Percentiles rank a stretch among this genome's conserved stretches.
Evolutionary conservation across 2,888 invertebrate genomes (phyloP).

Genomic region (Adela reaumurella): DNA sequence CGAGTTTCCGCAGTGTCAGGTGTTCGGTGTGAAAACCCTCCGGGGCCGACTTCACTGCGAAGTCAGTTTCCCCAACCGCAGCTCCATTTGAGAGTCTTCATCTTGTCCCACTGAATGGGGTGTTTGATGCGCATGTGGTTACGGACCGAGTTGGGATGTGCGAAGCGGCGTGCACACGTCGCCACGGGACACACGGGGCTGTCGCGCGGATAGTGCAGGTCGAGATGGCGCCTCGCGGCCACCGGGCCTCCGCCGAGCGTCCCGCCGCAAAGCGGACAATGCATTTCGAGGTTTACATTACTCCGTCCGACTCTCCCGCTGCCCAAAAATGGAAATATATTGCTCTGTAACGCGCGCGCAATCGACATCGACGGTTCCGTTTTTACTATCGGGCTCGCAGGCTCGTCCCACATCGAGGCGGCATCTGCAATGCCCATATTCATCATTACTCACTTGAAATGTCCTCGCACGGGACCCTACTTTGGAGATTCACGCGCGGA

Average conservation of each 20-base stretch:
- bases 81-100: conserved; percentile 77
- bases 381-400: conserved; percentile 20
- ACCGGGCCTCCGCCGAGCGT: conserved; percentile 66
- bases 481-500: no score
- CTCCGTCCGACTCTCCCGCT: conserved; percentile 15
- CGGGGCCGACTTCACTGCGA: no score
- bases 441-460: conserved; percentile 11
- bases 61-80: conserved; percentile 48
- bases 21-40: no score
- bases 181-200: conserved; percentile 77
- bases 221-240: conserved; percentile 70
- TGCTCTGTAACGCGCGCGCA: conserved; percentile 30
- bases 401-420: conserved; percentile 28
- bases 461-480: background rate
- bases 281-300: no score
- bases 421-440: conserved; percentile 62
- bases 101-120: conserved; percentile 75
- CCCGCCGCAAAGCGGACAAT: conserved; percentile 72
- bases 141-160: conserved; percentile 82
- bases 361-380: conserved; percentile 28
- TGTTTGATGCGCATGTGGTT: conserved; percentile 87
- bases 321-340: conserved; percentile 7
- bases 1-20: no score
- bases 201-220: conserved; percentile 81
- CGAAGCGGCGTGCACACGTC: conserved; percentile 70